Evolutionary conservation across 1,140 invertebrate species (phyloP).

Genomic region (Neodiprion virginianus): DNA sequence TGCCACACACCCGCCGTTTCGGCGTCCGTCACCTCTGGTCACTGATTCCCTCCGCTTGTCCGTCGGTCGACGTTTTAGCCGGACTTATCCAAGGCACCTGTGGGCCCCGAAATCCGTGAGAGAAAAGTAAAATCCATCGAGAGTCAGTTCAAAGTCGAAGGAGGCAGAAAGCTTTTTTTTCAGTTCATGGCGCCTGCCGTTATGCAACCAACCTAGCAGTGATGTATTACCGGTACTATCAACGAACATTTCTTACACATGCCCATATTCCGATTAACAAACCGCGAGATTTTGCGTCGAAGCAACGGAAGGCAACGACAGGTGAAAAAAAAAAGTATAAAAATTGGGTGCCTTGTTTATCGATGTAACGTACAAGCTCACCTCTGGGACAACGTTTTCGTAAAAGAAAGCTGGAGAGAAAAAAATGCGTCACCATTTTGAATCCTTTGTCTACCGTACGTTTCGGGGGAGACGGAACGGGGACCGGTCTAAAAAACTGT

Average conservation of each 20-base stretch:
- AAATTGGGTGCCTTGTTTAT: neutral
- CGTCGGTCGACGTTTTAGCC: conserved; percentile 14
- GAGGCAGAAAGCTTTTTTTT: too few species aligned
- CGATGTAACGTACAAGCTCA: too few species aligned
- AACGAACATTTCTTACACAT: neutral
- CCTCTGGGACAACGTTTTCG: conserved; percentile 23
- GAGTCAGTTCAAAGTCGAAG: too few species aligned
- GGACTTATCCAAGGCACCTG: too few species aligned
- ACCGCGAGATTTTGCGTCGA: too few species aligned
- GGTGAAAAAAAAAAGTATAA: conserved; percentile 14
- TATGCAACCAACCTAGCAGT: neutral
- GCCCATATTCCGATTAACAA: too few species aligned
- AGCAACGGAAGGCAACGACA: neutral
- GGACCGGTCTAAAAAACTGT: conserved; percentile 52
- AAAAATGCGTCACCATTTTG: conserved; percentile 38
- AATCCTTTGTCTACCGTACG: conserved; percentile 43
- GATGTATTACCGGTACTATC: neutral
- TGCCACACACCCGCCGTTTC: conserved; percentile 9
- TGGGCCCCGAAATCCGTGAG: too few species aligned
- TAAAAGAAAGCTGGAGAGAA: conserved; percentile 30
- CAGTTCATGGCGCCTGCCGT: neutral
- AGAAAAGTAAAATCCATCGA: too few species aligned
- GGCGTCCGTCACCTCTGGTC: conserved; percentile 45
- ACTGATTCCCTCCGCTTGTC: conserved; percentile 53
- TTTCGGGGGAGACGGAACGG: conserved; percentile 19